These are phyloP conservation scores for Lysandra bellargus DNA, from an alignment of 2,888 invertebrate genomes.

Conservation along the genomic window DNA sequence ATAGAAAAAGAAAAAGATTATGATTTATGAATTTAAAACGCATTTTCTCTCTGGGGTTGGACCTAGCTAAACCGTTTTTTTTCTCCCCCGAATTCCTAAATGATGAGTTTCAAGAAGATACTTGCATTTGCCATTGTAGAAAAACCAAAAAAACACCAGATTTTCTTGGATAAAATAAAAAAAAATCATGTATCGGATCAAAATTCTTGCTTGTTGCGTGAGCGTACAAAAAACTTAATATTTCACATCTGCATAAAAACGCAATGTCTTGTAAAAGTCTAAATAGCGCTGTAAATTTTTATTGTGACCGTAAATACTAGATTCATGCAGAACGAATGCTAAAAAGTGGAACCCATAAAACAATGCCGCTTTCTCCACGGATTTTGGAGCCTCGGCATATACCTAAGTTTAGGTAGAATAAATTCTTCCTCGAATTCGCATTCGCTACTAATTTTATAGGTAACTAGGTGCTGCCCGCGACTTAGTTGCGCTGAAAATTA, in stretches of 20 bases:
- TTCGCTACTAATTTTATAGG: not conserved
- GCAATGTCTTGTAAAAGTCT: not conserved
- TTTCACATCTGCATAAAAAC: not conserved
- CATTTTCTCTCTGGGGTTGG: too few relatives aligned
- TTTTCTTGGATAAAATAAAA: not conserved
- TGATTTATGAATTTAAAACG: too few relatives aligned
- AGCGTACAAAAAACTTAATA: not conserved
- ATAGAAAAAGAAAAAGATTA: too few relatives aligned
- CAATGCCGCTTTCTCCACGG: constrained; percentile 12
- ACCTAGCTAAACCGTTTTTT: too few relatives aligned
- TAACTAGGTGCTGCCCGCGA: not conserved
- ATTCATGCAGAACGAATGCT: constrained; percentile 10
- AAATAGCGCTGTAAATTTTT: not conserved
- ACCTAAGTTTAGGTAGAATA: not conserved
- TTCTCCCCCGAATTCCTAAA: too few relatives aligned
- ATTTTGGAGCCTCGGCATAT: not conserved
- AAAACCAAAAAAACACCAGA: not conserved
- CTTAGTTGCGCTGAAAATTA: not conserved
- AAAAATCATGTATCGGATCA: not conserved
- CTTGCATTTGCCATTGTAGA: not conserved
- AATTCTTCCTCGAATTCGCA: not conserved
- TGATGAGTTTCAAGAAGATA: not conserved
- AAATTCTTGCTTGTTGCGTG: not conserved
- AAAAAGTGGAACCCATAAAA: not conserved
- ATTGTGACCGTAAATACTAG: not conserved